Conservation (phyloP, 2,113 vertebrate species). For the Tragelaphus scriptus region DNA sequence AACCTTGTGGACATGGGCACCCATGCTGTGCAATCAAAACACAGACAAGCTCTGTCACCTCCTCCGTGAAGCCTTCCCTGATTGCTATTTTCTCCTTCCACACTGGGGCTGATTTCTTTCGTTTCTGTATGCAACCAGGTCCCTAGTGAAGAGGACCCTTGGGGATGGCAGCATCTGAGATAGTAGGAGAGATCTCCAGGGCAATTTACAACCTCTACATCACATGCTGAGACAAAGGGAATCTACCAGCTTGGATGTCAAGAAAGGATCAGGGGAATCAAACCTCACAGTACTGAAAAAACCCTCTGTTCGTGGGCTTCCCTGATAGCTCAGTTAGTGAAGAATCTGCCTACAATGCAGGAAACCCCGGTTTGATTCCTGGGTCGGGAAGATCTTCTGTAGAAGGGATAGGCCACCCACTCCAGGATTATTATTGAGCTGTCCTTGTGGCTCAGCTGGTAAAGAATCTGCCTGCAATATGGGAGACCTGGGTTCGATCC, state of each 20-base stretch:
- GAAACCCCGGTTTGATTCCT: too few species aligned
- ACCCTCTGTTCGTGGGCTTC: not conserved
- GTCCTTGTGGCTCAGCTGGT: too few species aligned
- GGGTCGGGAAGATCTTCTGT: too few species aligned
- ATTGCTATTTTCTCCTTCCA: not conserved
- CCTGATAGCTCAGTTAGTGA: not conserved
- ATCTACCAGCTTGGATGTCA: not conserved
- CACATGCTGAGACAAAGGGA: not conserved
- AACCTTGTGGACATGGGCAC: not conserved
- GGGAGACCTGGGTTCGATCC: not conserved
- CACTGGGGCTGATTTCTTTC: not conserved
- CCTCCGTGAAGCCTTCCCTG: not conserved
- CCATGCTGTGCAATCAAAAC: rapidly evolving
- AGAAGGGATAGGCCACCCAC: too few species aligned
- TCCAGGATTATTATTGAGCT: too few species aligned
- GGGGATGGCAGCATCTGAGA: not conserved
- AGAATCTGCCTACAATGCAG: not conserved
- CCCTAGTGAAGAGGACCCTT: not conserved
- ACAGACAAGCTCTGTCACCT: not conserved
- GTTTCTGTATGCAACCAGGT: not conserved
- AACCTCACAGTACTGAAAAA: not conserved
- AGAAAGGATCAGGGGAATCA: not conserved
- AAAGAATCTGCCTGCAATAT: not conserved
- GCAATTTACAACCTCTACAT: not conserved
- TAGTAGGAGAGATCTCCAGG: too few species aligned